phyloP scores from a whole-genome alignment of 2,797 vertebrate species.

The Podarcis lilfordi region DNA sequence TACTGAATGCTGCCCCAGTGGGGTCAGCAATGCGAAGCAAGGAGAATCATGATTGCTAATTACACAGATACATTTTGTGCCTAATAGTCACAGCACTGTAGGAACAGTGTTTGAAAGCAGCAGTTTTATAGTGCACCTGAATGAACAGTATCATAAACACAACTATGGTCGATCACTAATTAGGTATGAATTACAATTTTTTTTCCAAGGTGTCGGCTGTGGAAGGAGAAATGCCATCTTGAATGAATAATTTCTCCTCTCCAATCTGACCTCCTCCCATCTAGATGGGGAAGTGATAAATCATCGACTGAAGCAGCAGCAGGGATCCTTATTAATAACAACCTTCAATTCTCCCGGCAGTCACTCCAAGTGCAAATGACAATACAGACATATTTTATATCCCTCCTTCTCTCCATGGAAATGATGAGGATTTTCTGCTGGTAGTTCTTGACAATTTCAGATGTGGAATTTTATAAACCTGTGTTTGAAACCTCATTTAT shows the following conservation, averaged over 20 bases:
- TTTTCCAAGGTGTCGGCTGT: slow-evolving; percentile 35
- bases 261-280: slow-evolving; percentile 58
- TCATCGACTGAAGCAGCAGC: slow-evolving; percentile 67
- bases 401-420: slow-evolving; percentile 7
- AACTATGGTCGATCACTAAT: slow-evolving; percentile 56
- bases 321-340: slow-evolving; percentile 72
- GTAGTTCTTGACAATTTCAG: slow-evolving; percentile 52
- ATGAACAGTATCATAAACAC: slow-evolving; percentile 35
- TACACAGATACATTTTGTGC: slow-evolving; percentile 36
- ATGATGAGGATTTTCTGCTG: slow-evolving; percentile 36
- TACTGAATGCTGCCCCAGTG: slow-evolving; percentile 12
- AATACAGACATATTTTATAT: slow-evolving; percentile 25
- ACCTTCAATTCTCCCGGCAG: slow-evolving; percentile 63
- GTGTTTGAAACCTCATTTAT: slow-evolving; percentile 40
- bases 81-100: slow-evolving; percentile 43
- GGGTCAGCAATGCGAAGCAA: not conserved
- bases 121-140: slow-evolving; percentile 49
- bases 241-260: slow-evolving; percentile 68
- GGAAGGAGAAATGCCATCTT: slow-evolving; percentile 64
- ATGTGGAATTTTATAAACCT: slow-evolving; percentile 34
- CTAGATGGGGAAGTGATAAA: slow-evolving; percentile 72
- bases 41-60: slow-evolving; percentile 19
- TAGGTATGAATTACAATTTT: slow-evolving; percentile 61
- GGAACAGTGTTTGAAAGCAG: slow-evolving; percentile 48
- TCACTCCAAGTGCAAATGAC: slow-evolving; percentile 59